phyloP scores from a whole-genome alignment of 2,113 vertebrate species.

The Colossoma macropomum region DNA sequence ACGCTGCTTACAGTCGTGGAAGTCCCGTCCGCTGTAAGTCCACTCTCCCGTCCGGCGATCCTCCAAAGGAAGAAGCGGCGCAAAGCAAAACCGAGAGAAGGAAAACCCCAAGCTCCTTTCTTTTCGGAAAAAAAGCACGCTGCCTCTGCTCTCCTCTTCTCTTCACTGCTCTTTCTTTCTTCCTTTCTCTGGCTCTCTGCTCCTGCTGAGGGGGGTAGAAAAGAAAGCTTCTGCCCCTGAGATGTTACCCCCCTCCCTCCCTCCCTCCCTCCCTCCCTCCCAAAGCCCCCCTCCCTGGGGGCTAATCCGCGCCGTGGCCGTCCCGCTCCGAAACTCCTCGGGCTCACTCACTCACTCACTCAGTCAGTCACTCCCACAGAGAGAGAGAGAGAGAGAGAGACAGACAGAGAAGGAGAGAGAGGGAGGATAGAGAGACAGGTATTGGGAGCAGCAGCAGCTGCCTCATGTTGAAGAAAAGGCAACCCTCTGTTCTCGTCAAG shows the following conservation, averaged over 20 bases:
- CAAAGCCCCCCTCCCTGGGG: conserved; percentile 64
- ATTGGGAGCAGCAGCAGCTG: conserved; percentile 50
- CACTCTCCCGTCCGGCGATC: conserved; percentile 11
- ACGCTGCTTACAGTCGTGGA: conserved; percentile 31
- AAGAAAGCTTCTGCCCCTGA: conserved; percentile 63
- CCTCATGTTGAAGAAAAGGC: conserved; percentile 73
- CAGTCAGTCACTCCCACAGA: conserved; percentile 35
- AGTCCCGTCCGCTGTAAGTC: conserved; percentile 19
- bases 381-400: conserved; percentile 18
- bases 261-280: conserved; percentile 62
- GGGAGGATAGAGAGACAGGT: conserved; percentile 11
- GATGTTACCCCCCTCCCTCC: conserved; percentile 57
- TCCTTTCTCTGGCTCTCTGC: conserved; percentile 6
- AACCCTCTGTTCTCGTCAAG: conserved; percentile 78
- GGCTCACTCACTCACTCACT: conserved; percentile 28
- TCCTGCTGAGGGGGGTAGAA: conserved; percentile 54
- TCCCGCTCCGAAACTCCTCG: conserved; percentile 46
- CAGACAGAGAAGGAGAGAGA: conserved; percentile 24
- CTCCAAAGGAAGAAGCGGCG: background rate
- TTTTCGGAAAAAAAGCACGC: conserved; percentile 14
- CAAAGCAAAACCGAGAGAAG: background rate
- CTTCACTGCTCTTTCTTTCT: conserved; percentile 26
- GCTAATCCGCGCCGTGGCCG: conserved; percentile 73
- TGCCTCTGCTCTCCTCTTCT: conserved; percentile 10
- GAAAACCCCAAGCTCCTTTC: conserved; percentile 23